A percentile compares a stretch with the other conserved stretches of the same genome.
These are phyloP conservation scores for Ptilorrhoa leucosticta DNA, from an alignment of 2,113 vertebrate species.

Conservation along the genomic window DNA sequence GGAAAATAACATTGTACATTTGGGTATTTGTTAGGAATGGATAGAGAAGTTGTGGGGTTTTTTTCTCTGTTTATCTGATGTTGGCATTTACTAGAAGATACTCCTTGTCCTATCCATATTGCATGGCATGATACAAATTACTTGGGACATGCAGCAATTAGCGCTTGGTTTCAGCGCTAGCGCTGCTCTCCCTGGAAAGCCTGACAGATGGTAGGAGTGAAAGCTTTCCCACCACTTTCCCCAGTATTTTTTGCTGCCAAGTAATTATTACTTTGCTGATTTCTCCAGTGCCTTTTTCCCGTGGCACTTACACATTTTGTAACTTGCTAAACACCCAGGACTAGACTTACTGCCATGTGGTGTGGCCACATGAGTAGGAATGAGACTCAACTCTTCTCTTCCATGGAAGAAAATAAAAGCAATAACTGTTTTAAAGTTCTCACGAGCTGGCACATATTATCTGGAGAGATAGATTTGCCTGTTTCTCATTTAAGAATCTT, in stretches of 20 bases:
- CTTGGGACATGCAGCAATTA: conserved; percentile 52
- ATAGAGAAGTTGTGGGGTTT: not conserved
- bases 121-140: conserved; percentile 48
- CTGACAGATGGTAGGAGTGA: conserved; percentile 21
- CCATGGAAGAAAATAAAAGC: conserved; percentile 45
- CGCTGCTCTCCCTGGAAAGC: not conserved
- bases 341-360: not conserved
- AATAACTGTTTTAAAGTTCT: conserved; percentile 43
- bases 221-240: conserved; percentile 34
- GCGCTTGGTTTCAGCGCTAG: conserved; percentile 6
- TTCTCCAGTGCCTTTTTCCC: conserved; percentile 1
- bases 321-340: not conserved
- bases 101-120: conserved; percentile 13
- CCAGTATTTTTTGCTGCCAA: conserved; percentile 43
- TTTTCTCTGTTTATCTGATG: not conserved
- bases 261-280: conserved; percentile 33
- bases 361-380: not conserved
- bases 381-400: not conserved
- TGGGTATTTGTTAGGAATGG: not conserved
- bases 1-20: not conserved
- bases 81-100: conserved; percentile 43
- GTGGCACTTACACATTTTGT: not conserved
- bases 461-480: conserved; percentile 21
- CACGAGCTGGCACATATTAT: not conserved
- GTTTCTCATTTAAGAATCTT: conserved; percentile 24